A percentile compares a stretch with the other conserved stretches of the same genome.
Evolutionary conservation across 2,888 invertebrate genomes (phyloP).

Genomic region (Tanypteryx hageni): DNA sequence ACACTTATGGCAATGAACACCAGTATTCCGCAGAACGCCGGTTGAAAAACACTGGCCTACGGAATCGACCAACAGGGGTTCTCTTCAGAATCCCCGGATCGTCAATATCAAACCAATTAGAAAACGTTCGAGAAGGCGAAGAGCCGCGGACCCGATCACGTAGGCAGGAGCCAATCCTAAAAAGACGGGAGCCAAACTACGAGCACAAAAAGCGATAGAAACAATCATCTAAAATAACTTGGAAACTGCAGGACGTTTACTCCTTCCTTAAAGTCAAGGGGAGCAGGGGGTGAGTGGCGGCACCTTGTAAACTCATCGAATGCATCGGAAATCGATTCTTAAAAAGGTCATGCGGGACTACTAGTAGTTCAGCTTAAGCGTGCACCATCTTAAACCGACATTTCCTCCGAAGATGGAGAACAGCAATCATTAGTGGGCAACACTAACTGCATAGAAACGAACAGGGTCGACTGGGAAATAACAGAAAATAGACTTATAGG

Average conservation of each 20-base stretch:
- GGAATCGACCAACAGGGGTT: neutral
- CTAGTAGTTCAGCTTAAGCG: conserved; percentile 3
- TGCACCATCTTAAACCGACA: neutral
- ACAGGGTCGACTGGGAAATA: neutral
- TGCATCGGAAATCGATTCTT: conserved; percentile 15
- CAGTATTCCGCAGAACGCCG: too few relatives aligned
- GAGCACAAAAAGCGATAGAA: neutral
- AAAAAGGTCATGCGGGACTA: neutral
- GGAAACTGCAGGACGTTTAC: neutral
- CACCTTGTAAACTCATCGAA: neutral
- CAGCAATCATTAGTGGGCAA: neutral
- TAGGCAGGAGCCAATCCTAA: neutral
- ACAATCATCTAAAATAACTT: neutral
- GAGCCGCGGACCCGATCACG: neutral
- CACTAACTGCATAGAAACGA: neutral
- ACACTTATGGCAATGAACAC: too few relatives aligned
- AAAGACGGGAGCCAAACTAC: neutral
- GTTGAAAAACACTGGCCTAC: too few relatives aligned
- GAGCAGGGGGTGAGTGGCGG: neutral
- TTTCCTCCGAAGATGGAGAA: neutral
- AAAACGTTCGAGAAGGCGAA: neutral
- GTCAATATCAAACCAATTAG: neutral
- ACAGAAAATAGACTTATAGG: neutral
- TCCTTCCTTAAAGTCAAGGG: neutral
- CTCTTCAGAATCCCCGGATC: neutral